Evolutionary conservation across 2,888 invertebrate genomes (phyloP).

Genomic region (Neoitamus cyanurus): DNA sequence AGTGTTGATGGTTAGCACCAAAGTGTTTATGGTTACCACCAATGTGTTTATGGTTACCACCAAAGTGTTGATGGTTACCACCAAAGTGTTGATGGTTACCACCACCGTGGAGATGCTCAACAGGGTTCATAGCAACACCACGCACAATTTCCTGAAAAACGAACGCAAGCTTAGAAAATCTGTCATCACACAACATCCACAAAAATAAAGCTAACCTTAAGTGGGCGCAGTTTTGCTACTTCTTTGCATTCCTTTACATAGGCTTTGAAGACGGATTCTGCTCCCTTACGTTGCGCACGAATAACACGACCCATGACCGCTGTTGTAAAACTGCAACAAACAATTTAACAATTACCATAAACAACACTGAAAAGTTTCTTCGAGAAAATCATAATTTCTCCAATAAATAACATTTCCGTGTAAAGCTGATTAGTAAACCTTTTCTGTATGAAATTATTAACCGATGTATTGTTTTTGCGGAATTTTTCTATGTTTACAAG

Average conservation of each 20-base stretch:
- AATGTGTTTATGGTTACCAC: no score
- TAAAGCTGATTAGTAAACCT: no score
- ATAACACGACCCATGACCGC: constrained; percentile 98
- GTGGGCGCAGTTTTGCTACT: constrained; percentile 93
- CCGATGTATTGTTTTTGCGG: neutral
- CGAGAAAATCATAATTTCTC: neutral
- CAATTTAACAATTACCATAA: neutral
- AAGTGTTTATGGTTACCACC: no score
- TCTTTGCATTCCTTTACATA: constrained; percentile 99
- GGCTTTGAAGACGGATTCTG: constrained; percentile 97
- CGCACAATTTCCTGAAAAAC: constrained; percentile 89
- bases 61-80: no score
- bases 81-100: no score
- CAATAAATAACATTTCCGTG: neutral
- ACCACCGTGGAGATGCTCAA: constrained; percentile 99
- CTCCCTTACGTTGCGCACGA: constrained; percentile 99
- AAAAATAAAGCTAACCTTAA: constrained; percentile 74
- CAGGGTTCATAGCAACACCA: constrained; percentile 99
- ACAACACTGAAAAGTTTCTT: no score
- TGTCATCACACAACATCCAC: neutral
- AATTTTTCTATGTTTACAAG: neutral
- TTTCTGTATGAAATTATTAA: neutral
- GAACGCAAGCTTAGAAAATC: constrained; percentile 3
- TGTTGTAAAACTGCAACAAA: neutral
- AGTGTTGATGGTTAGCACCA: no score